Conservation (phyloP, 2,113 vertebrate species). For the Gallinago paraguaiae region DNA sequence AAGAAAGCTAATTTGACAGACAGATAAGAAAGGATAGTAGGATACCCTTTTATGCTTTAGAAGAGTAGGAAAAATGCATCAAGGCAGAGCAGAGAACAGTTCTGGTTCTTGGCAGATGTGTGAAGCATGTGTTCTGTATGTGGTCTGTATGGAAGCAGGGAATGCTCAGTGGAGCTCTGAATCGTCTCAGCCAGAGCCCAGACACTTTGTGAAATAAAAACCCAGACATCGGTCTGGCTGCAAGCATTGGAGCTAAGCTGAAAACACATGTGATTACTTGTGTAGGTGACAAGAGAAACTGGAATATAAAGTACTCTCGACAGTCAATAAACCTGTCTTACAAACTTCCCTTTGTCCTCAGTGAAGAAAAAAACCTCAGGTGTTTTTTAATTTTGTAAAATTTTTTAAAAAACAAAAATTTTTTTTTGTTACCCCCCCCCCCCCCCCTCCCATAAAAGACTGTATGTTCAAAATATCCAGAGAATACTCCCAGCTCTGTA, state of each 20-base stretch:
- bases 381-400: too few relatives aligned
- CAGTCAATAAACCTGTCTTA: constrained; percentile 61
- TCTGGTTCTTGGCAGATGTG: neutral
- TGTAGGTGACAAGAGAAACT: constrained; percentile 43
- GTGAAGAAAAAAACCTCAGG: neutral
- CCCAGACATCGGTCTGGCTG: constrained; percentile 39
- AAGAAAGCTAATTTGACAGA: neutral
- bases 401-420: too few relatives aligned
- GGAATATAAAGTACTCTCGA: constrained; percentile 15
- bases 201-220: constrained; percentile 50
- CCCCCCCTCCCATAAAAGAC: neutral
- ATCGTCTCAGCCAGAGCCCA: neutral
- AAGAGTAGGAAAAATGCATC: neutral
- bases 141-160: neutral
- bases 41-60: neutral
- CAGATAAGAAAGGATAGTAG: neutral
- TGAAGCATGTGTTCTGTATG: neutral
- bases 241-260: constrained; percentile 26
- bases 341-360: neutral
- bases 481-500: neutral
- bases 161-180: constrained; percentile 31
- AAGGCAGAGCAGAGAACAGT: neutral
- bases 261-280: constrained; percentile 49
- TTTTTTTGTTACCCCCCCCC: too few relatives aligned
- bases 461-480: neutral